Base-by-base conservation (phyloP, 2,888 invertebrate species). In the Mylabris sibirica region DNA sequence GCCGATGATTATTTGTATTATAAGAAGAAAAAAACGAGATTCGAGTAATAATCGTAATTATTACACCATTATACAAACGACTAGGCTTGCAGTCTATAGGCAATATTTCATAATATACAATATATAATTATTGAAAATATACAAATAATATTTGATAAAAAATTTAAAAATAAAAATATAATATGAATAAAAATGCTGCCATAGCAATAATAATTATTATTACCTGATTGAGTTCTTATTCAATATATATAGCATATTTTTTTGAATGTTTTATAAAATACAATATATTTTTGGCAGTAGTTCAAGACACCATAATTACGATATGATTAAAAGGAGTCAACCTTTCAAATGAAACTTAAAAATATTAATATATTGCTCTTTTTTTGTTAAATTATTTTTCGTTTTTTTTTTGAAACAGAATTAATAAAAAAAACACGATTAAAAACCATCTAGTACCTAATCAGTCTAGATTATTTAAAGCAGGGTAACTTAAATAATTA, bases 231-330 rank as follows among this genome's bases (percentile, higher is more conserved):
- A 49, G 49, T 49, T 20, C 20, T 11, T 49, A 8, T 17, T 49
- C 11, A 49, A 20, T 49, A 20, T 30, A 30, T 30, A 30, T 30
- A 30, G 30, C 30, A 20, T 17, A 17, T 44, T 17, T n/a, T 3
- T 6, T 5, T 44, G n/a, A n/a, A 6, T 41, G 6, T 49, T 49
- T 20, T 49, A 63, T 66, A 69, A 65, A 68, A 69, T 69, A 69
- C 49, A 68, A 62, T 67, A 62, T 67, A 53, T 68, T 71, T 75
- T 79, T 79, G 79, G 79, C 79, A 79, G 79, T 78, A 74, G 62
- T 73, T 75, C 73, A 79, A 79, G 78, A 79, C 78, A 78, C 78
- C 75, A 74, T 72, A 74, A 75, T 76, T 72, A 77, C 73, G 78
- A 78, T 78, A 78, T 77, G 78, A 74, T 72, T 70, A 63, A 68